Conservation (phyloP, 2,113 vertebrate genomes). For the Gallinago undulata region DNA sequence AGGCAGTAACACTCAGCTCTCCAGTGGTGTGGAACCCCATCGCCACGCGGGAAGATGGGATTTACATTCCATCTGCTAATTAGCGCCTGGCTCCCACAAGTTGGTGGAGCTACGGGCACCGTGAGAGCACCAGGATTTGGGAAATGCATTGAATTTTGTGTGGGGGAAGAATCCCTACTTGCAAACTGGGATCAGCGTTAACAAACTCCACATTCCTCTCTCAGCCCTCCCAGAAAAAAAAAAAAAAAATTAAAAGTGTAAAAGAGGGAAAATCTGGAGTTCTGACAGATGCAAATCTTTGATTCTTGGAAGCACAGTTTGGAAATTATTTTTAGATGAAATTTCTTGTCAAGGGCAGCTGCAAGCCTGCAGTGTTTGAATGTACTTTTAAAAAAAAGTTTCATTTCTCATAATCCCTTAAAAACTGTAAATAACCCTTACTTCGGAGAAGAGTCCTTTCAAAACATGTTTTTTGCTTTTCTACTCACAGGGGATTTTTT, state of each 20-base stretch:
- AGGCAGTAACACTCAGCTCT: background rate
- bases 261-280: constrained; percentile 10
- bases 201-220: background rate
- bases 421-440: constrained; percentile 23
- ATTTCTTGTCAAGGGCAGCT: constrained; percentile 46
- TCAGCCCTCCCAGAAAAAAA: background rate
- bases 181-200: background rate
- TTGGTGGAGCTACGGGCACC: background rate
- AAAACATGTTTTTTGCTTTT: constrained; percentile 16
- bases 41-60: background rate
- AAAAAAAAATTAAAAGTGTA: background rate
- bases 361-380: constrained; percentile 11
- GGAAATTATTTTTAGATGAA: constrained; percentile 49
- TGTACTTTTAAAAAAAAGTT: background rate
- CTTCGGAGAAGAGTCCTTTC: constrained; percentile 12
- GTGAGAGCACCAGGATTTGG: background rate
- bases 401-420: constrained; percentile 46
- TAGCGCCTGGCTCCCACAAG: background rate
- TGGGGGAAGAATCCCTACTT: background rate
- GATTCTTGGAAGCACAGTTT: constrained; percentile 53
- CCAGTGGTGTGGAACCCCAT: accelerated
- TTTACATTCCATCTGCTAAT: background rate
- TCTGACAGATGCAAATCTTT: constrained; percentile 46
- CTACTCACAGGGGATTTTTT: background rate
- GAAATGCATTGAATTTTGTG: background rate